Base-by-base conservation (phyloP, 2,113 vertebrate genomes). In the Aegotheles bennettii region DNA sequence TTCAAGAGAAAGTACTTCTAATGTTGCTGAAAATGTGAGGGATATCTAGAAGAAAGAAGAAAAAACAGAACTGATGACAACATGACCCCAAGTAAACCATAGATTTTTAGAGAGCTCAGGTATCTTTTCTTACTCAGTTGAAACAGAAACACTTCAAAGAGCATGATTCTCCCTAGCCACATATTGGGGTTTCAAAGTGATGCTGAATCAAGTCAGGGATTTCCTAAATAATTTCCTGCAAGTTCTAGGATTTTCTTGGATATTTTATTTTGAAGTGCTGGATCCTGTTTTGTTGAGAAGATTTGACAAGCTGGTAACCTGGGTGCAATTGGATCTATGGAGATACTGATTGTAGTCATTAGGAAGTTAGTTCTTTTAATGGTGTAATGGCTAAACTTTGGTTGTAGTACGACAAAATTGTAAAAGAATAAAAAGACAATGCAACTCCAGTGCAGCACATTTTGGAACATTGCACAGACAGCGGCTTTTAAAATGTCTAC, bases 401-500 rank as follows among this genome's bases (percentile, higher is more conserved):
- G 12, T 57, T 5, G 1, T n/a, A 10, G 9, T 48, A 67, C 10
- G 7, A 36, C 29, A 75, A 25, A 84, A 54, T 51, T 9, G 2
- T 64, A 63, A 9, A 74, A 57, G 18, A 90, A 36, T 29, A 56
- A 45, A 43, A 38, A 64, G 16, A 63, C 7, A 45, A 36, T 51
- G 25, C 10, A 68, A 70, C 13, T 40, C 23, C 26, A 42, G 18
- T 29, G 25, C 10, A 50, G 18, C 53, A 40, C 7, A 6, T 28
- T 93, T 92, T 76, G 45, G 79, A 92, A 78, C 12, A 31, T 60
- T 82, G 29, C 20, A 81, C 21, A 69, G 36, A 11, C 26, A 77
- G 35, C 89, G n/a, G 9, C 33, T 94, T 94, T 95, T 78, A 67
- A 96, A 96, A 93, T 57, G 28, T 69, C 48, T 87, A 5, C 26